Base-by-base conservation (phyloP, 2,113 vertebrate genomes). In the Callipepla californica region DNA sequence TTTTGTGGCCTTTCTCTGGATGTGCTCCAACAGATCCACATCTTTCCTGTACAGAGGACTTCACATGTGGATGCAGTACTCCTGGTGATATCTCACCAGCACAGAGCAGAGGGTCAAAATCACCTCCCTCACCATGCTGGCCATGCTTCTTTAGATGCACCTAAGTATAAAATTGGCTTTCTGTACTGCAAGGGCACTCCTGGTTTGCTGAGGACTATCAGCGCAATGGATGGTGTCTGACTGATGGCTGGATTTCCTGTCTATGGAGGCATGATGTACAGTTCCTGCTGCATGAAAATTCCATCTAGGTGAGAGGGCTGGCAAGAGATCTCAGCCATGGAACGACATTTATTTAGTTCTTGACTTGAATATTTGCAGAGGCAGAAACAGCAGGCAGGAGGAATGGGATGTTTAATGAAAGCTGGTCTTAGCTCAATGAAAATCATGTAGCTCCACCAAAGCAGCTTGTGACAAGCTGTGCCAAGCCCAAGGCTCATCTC, bases 401-500 rank as follows among this genome's bases (percentile, higher is more conserved):
- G 8, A 8, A 3, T 28, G 23, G 30, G 11, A 16, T 45, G 40
- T 13, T 15, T 58, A 47, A 11, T 0, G 0, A 30, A 20, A 62
- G 21, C 22, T 75, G 30, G 23, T 53, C 55, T 62, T 34, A 5
- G 13, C 7, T 66, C 34, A 6, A 20, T 11, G n/a, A 44, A n/a
- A 17, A 58, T 57, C 5, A 1, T 0, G 0, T 28, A 32, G 15
- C 3, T 13, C 23, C 28, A 1, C 13, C 23, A 18, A 44, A 34
- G 5, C 38, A 48, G 34, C 45, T 61, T 1, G 0, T 36, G 19
- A 42, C 51, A 28, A 51, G 30, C 36, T 62, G 26, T 21, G 66
- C 81, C 50, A 66, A 67, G 57, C 4, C 15, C 21, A 32, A 32
- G 50, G 21, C 14, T 32, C 5, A 32, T 14, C 14, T 77, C 72